Percentiles rank a stretch among this genome's conserved stretches.
Evolutionary conservation across 2,888 invertebrate genomes (phyloP).

Genomic region (Boloria selene): DNA sequence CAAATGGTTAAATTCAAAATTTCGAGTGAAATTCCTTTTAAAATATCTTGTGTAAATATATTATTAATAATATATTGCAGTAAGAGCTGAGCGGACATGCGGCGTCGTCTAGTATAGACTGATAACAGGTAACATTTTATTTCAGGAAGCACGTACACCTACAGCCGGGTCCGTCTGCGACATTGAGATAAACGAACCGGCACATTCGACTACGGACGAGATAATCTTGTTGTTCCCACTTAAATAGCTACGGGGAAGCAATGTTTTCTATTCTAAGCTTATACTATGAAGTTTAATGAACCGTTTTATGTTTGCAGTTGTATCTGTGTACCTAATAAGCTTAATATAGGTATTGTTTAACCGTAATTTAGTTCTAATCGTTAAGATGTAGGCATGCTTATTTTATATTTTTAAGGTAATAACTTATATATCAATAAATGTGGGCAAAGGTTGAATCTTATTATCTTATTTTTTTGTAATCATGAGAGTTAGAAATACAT

Average conservation of each 20-base stretch:
- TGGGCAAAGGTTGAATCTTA: no score
- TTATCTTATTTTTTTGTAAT: no score
- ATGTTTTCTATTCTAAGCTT: background rate
- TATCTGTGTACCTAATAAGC: no score
- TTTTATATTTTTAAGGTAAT: no score
- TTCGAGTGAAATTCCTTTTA: no score
- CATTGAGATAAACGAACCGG: constrained; percentile 76
- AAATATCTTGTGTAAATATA: background rate
- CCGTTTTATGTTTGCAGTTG: background rate
- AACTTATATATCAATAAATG: no score
- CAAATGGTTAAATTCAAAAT: no score
- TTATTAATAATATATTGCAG: background rate
- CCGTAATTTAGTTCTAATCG: no score
- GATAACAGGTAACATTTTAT: constrained; percentile 47
- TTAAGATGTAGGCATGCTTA: no score
- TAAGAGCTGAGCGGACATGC: background rate
- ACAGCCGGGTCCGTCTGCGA: constrained; percentile 46
- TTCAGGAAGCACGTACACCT: constrained; percentile 55
- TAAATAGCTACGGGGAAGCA: constrained; percentile 13
- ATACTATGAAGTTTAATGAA: background rate
- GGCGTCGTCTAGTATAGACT: constrained; percentile 3
- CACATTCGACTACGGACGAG: constrained; percentile 51
- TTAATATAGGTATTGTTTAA: no score
- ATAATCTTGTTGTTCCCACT: constrained; percentile 35
- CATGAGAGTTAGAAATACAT: no score